A percentile compares a stretch with the other conserved stretches of the same genome.
phyloP scores from a whole-genome alignment of 2,888 invertebrate species.

The Physocephala rufipes region DNA sequence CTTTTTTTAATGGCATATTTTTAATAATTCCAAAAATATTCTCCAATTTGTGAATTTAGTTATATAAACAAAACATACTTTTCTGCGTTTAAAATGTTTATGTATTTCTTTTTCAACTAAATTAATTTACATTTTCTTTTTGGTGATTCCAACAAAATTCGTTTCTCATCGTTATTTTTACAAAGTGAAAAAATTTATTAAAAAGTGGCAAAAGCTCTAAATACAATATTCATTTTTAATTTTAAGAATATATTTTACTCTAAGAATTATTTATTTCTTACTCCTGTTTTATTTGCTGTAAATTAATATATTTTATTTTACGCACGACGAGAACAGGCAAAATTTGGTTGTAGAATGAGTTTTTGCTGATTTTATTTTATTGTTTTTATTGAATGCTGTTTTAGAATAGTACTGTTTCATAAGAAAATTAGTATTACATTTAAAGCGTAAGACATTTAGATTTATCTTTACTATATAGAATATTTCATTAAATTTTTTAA shows the following conservation, averaged over 20 bases:
- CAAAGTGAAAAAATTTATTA: constrained; percentile 41
- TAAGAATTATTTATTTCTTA: constrained; percentile 33
- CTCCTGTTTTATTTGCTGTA: not conserved
- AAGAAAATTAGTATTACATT: constrained; percentile 17
- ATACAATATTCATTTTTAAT: constrained; percentile 37
- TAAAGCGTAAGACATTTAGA: constrained; percentile 6
- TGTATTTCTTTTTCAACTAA: constrained; percentile 19
- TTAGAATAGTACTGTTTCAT: constrained; percentile 3
- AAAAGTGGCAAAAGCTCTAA: constrained; percentile 50
- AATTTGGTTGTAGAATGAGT: not conserved
- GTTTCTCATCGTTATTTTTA: constrained; percentile 25
- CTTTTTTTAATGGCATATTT: not conserved
- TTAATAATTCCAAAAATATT: not conserved
- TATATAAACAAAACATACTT: too few relatives aligned
- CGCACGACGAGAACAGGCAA: constrained; percentile 24
- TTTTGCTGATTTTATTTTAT: too few relatives aligned
- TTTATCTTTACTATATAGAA: constrained; percentile 4
- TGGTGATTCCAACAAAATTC: constrained; percentile 26
- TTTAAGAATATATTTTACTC: constrained; percentile 7
- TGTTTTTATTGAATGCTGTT: not conserved
- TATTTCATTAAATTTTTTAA: constrained; percentile 8
- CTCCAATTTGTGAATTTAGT: too few relatives aligned
- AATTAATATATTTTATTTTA: constrained; percentile 8
- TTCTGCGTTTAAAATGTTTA: not conserved
- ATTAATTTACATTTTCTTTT: constrained; percentile 23